Evolutionary conservation across 1,140 invertebrate species (phyloP).

Genomic region (Drosophila equinoxialis): DNA sequence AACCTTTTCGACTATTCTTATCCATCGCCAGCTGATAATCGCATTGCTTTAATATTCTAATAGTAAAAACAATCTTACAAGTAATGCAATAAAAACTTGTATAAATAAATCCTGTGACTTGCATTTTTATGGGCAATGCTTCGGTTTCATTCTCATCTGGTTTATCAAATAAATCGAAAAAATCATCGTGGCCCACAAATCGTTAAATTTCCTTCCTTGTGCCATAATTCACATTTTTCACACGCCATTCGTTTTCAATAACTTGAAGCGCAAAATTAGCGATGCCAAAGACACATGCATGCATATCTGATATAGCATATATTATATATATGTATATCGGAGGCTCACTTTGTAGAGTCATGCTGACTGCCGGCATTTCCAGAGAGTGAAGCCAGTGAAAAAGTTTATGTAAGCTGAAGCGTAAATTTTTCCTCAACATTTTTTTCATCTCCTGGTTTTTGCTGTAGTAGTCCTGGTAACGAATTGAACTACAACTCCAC

Average conservation of each 20-base stretch:
- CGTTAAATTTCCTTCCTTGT: neutral
- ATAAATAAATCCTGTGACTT: neutral
- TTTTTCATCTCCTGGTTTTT: slow-evolving; percentile 24
- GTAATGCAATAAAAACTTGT: slow-evolving; percentile 1
- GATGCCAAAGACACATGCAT: slow-evolving; percentile 41
- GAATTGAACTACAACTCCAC: slow-evolving; percentile 79
- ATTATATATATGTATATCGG: slow-evolving; percentile 31
- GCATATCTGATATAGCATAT: slow-evolving; percentile 26
- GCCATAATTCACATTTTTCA: slow-evolving; percentile 66
- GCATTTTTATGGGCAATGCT: neutral
- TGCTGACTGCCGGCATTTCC: slow-evolving; percentile 60
- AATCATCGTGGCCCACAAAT: neutral
- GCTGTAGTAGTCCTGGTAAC: slow-evolving; percentile 47
- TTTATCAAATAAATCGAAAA: slow-evolving; percentile 8
- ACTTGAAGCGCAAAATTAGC: slow-evolving; percentile 68
- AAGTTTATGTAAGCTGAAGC: slow-evolving; percentile 66
- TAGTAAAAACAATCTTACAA: neutral
- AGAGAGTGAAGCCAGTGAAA: slow-evolving; percentile 42
- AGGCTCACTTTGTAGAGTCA: slow-evolving; percentile 46
- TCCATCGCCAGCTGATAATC: too few species aligned
- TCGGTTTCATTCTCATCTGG: neutral
- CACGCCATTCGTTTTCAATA: slow-evolving; percentile 79
- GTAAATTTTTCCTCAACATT: slow-evolving; percentile 64
- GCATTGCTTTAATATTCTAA: neutral
- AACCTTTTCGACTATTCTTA: too few species aligned